Evolutionary conservation across 2,888 invertebrate species (phyloP), one percentile per base, ranked within the genome.

Genomic region (Eristalis tenax): DNA sequence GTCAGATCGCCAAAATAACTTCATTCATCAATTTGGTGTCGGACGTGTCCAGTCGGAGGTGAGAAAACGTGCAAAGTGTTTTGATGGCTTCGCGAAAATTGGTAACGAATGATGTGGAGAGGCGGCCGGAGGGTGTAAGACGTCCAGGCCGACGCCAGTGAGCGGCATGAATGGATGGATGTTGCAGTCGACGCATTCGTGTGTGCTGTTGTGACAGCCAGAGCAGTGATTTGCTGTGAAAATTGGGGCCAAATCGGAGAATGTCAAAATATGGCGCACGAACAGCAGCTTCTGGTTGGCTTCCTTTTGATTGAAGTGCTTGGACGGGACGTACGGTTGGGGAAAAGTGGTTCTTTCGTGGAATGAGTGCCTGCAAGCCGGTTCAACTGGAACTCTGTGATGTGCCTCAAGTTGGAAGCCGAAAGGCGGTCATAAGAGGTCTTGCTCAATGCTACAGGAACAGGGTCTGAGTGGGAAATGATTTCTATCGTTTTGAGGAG

Each of bases 21-120:
- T 87, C 86, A 87, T 83, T 87, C 83, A 87, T 87, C 86, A 87
- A 87, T 64, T 87, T 75, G 40, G 57, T 75, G 83, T 83, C 75
- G 83, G 86, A 87, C 86, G 86, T 87, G 86, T 70, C 70, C 76
- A 74, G 74, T 40, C 40, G 64, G 69, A 76, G 59, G 86, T 65
- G 70, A 74, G 61, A 81, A 77, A 69, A 86, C 86, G 86, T 78
- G 86, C 82, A 56, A 82, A 82, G 83, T 86, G 70, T 86, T 86
- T 86, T 86, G 86, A 86, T 86, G 78, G 70, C 43, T 70, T 78
- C 74, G 64, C 73, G 70, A 74, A 78, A 74, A 74, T 35, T 50
- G 23, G 40, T 40, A 73, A 66, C 57, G 64, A 75, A 61, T 65
- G 75, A 2, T 26, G 26, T 26, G 26, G 26, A 2, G 26, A 3